Evolutionary conservation across 2,888 invertebrate genomes (phyloP).

Genomic region (Sabatieria punctata): DNA sequence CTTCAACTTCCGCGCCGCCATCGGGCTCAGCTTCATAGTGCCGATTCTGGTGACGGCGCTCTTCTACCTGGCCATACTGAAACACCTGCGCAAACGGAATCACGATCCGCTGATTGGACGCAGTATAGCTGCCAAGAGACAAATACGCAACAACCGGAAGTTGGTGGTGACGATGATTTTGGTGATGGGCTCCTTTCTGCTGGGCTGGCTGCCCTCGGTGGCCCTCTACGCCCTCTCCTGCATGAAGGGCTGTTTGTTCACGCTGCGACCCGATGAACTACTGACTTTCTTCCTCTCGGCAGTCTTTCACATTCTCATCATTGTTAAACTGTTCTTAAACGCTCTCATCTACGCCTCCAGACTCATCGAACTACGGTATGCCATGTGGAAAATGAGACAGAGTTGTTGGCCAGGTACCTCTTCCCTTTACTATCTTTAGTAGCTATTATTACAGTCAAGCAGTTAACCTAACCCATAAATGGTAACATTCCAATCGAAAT

Average conservation of each 20-base stretch:
- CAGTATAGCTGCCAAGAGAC: slow-evolving; percentile 36
- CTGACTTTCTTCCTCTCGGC: too few species aligned
- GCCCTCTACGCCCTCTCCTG: slow-evolving; percentile 43
- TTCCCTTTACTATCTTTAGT: too few species aligned
- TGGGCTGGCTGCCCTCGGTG: slow-evolving; percentile 47
- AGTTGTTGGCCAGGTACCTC: too few species aligned
- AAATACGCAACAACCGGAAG: too few species aligned
- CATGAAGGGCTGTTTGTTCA: too few species aligned
- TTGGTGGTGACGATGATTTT: slow-evolving; percentile 47
- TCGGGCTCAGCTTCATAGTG: neutral
- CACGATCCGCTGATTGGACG: slow-evolving; percentile 34
- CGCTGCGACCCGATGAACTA: too few species aligned
- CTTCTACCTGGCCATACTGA: neutral
- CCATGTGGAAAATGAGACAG: neutral
- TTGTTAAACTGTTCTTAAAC: neutral
- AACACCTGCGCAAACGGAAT: neutral
- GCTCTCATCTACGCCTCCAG: neutral
- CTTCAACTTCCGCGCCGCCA: neutral
- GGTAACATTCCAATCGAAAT: too few species aligned
- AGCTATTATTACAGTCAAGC: too few species aligned
- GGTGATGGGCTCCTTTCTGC: slow-evolving; percentile 39
- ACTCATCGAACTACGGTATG: neutral
- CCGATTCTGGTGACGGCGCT: neutral
- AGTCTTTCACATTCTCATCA: too few species aligned
- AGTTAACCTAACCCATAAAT: too few species aligned